phyloP scores from a whole-genome alignment of 2,888 invertebrate genomes.

The Hermaeophaga mercurialis region DNA sequence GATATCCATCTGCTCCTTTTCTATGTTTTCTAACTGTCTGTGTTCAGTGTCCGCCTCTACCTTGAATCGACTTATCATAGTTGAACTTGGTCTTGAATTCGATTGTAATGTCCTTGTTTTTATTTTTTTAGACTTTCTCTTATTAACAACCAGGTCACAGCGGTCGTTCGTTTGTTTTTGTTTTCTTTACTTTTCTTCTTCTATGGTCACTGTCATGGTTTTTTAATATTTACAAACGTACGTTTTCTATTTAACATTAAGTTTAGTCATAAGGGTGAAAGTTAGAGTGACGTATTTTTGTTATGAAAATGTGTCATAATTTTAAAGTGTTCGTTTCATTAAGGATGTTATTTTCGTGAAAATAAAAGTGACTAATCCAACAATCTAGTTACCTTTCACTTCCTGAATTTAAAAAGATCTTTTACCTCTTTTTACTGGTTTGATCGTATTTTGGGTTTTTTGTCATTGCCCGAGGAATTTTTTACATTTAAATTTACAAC shows the following conservation, averaged over 20 bases:
- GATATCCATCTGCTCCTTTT: too few species aligned
- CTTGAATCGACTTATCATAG: not conserved
- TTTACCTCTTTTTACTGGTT: too few species aligned
- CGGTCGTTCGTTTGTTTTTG: not conserved
- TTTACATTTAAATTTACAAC: too few species aligned
- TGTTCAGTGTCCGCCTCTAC: not conserved
- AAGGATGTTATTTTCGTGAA: too few species aligned
- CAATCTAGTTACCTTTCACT: too few species aligned
- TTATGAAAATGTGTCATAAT: too few species aligned
- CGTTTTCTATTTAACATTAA: not conserved
- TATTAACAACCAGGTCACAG: not conserved
- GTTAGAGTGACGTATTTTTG: not conserved
- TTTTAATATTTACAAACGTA: not conserved
- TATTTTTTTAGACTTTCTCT: constrained; percentile 7
- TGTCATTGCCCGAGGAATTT: too few species aligned
- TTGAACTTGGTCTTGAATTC: constrained; percentile 17
- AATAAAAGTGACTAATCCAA: too few species aligned
- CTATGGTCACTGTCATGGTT: not conserved
- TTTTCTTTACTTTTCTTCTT: not conserved
- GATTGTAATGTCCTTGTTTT: constrained; percentile 7
- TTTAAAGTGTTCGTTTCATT: too few species aligned
- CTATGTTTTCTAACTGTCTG: too few species aligned
- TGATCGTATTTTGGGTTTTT: too few species aligned
- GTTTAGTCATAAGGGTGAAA: not conserved
- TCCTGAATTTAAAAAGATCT: too few species aligned